Conservation (phyloP, 2,888 invertebrate genomes). For the Chirona hameri region DNA sequence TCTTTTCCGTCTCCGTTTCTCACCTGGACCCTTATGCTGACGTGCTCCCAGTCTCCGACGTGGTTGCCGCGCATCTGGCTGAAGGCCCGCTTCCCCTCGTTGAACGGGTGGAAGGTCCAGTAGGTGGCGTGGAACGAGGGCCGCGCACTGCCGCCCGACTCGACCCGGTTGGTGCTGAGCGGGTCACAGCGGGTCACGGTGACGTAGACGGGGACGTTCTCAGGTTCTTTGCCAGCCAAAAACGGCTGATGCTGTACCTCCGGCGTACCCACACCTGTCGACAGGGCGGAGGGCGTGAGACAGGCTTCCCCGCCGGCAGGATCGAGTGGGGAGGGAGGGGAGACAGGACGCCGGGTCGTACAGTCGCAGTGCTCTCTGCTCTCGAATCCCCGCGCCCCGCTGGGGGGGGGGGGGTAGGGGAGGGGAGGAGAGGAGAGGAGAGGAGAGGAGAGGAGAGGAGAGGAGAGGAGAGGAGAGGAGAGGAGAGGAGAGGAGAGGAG, state of each 20-base stretch:
- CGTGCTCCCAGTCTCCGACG: conserved; percentile 41
- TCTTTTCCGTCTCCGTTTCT: neutral
- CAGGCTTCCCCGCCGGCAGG: neutral
- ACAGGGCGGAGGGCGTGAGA: neutral
- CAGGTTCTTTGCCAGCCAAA: neutral
- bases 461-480: no score
- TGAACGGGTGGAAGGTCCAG: conserved; percentile 68
- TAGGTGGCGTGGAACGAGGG: conserved; percentile 58
- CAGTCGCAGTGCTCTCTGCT: no score
- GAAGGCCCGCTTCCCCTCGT: conserved; percentile 56
- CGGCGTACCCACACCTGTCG: neutral
- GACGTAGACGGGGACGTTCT: neutral
- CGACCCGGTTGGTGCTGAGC: neutral
- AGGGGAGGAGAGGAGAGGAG: no score
- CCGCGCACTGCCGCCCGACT: neutral
- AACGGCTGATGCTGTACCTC: neutral
- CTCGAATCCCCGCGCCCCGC: no score
- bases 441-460: no score
- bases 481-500: no score
- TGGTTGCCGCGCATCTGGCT: conserved; percentile 38
- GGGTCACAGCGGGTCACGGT: neutral
- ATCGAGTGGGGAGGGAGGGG: neutral
- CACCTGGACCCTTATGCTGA: conserved; percentile 39
- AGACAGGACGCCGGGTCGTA: no score
- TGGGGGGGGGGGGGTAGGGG: no score